These are phyloP conservation scores for Eupithecia dodoneata DNA, from an alignment of 2,888 invertebrate species.

Conservation along the genomic window DNA sequence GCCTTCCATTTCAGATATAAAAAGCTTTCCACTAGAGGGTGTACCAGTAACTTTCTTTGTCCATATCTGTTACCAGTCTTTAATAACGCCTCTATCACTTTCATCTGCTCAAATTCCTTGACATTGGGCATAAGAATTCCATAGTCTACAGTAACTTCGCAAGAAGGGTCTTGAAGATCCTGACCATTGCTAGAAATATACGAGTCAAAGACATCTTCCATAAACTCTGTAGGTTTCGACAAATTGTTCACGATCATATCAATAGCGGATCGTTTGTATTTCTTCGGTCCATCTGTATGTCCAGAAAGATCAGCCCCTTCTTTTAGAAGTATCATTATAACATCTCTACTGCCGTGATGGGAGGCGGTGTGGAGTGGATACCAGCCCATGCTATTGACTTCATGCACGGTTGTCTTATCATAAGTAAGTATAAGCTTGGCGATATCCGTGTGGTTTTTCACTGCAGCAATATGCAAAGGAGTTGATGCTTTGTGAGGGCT, in stretches of 20 bases:
- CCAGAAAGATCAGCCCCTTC: slow-evolving; percentile 78
- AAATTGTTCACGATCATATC: slow-evolving; percentile 79
- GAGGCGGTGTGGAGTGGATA: slow-evolving; percentile 77
- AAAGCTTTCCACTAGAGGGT: slow-evolving; percentile 84
- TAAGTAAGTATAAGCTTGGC: slow-evolving; percentile 66
- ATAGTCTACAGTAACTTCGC: slow-evolving; percentile 80
- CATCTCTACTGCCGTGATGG: slow-evolving; percentile 84
- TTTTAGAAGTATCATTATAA: slow-evolving; percentile 71
- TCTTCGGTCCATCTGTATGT: slow-evolving; percentile 71
- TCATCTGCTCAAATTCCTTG: slow-evolving; percentile 81
- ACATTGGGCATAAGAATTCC: slow-evolving; percentile 74
- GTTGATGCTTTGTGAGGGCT: slow-evolving; percentile 73
- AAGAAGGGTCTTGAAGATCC: slow-evolving; percentile 62
- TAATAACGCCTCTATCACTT: slow-evolving; percentile 81
- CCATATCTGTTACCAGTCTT: slow-evolving; percentile 80
- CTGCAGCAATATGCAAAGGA: slow-evolving; percentile 77
- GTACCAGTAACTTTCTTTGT: slow-evolving; percentile 78
- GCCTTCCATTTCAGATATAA: slow-evolving; percentile 84
- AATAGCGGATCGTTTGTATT: slow-evolving; percentile 73
- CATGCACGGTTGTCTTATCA: slow-evolving; percentile 73
- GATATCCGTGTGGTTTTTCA: slow-evolving; percentile 69
- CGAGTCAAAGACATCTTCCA: slow-evolving; percentile 81
- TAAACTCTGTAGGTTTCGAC: slow-evolving; percentile 80
- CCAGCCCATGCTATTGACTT: slow-evolving; percentile 69
- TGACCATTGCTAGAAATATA: slow-evolving; percentile 76